Evolutionary conservation across 1,140 invertebrate genomes (phyloP).

Genomic region (Chionoecetes opilio): DNA sequence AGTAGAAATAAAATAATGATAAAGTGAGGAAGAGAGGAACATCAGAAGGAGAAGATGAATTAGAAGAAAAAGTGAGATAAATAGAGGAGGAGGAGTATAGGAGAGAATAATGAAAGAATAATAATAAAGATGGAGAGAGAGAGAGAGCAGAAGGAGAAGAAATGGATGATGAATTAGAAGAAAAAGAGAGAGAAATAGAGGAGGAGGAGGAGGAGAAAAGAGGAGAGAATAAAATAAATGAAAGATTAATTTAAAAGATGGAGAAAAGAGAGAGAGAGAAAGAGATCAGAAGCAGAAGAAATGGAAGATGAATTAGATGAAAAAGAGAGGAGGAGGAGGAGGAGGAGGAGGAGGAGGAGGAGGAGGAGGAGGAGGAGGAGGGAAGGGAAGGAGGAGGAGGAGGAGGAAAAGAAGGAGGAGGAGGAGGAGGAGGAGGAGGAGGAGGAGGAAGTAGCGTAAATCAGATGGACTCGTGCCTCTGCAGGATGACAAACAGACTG

Average conservation of each 20-base stretch:
- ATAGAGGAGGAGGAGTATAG: too few species aligned
- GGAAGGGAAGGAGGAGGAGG: background rate
- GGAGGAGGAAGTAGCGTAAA: slow-evolving; percentile 1
- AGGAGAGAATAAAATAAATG: background rate
- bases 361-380: background rate
- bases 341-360: background rate
- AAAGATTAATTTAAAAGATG: too few species aligned
- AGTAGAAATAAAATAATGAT: too few species aligned
- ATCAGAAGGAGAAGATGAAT: too few species aligned
- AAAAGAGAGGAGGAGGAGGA: background rate
- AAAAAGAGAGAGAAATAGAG: background rate
- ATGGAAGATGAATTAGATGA: background rate
- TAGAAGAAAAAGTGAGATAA: too few species aligned
- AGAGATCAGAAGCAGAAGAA: background rate
- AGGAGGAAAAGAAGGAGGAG: background rate
- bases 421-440: slow-evolving; percentile 14
- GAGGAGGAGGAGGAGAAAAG: background rate
- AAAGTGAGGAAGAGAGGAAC: too few species aligned
- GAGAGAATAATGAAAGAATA: too few species aligned
- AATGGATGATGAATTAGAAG: background rate
- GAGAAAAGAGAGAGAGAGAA: background rate
- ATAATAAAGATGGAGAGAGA: too few species aligned
- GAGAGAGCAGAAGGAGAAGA: background rate
- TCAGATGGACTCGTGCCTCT: background rate
- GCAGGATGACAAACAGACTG: background rate